Evolutionary conservation across 1,140 invertebrate genomes (phyloP).

Genomic region (Coenobita brevimanus): DNA sequence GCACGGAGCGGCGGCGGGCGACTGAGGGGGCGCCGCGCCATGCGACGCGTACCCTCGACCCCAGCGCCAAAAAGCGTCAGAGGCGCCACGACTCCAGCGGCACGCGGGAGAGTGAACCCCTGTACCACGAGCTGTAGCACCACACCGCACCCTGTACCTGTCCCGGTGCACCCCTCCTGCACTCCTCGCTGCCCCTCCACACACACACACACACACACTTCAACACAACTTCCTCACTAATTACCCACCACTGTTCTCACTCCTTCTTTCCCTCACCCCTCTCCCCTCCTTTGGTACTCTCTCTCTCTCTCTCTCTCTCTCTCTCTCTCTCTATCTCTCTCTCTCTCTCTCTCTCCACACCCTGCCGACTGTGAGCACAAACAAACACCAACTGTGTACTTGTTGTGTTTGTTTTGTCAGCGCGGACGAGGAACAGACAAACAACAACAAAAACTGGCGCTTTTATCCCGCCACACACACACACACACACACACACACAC

Average conservation of each 20-base stretch:
- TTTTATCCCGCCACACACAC: neutral
- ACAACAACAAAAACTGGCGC: neutral
- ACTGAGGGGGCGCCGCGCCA: constrained; percentile 35
- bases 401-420: too few species aligned
- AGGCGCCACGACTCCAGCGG: constrained; percentile 33
- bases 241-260: neutral
- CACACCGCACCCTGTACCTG: too few species aligned
- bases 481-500: neutral
- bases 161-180: neutral
- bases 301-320: neutral
- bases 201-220: constrained; percentile 29
- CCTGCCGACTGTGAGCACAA: constrained; percentile 4
- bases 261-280: neutral
- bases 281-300: neutral
- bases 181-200: neutral
- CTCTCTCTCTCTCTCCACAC: neutral
- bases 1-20: constrained; percentile 56
- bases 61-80: constrained; percentile 45
- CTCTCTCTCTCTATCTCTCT: neutral
- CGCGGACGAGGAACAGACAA: too few species aligned
- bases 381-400: constrained; percentile 6
- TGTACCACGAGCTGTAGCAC: constrained; percentile 54
- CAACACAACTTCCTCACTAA: neutral
- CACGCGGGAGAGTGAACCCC: constrained; percentile 40
- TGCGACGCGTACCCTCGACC: constrained; percentile 43